A percentile compares a stretch with the other conserved stretches of the same genome.
Evolutionary conservation across 2,888 invertebrate species (phyloP).

Genomic region (Stegana nigrithorax): DNA sequence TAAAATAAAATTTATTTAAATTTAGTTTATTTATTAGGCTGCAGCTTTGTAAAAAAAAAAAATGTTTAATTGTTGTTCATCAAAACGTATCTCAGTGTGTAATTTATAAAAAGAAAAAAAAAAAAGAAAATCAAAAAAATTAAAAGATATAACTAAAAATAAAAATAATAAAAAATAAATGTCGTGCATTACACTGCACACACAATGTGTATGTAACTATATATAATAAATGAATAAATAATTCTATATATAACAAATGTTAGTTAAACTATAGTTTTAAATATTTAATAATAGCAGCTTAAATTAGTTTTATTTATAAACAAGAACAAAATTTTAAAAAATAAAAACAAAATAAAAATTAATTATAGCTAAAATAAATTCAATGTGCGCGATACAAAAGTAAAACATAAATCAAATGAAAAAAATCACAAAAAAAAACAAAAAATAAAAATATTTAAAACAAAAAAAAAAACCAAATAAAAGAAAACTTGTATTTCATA

Average conservation of each 20-base stretch:
- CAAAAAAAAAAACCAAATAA: constrained; percentile 28
- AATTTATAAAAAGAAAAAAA: constrained; percentile 39
- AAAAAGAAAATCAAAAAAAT: constrained; percentile 5
- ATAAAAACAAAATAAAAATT: constrained; percentile 21
- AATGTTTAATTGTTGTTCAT: constrained; percentile 52
- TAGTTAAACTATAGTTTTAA: constrained; percentile 40
- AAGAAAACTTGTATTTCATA: constrained; percentile 41
- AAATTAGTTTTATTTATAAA: constrained; percentile 56
- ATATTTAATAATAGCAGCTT: constrained; percentile 48
- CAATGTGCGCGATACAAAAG: constrained; percentile 39
- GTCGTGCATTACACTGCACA: constrained; percentile 37
- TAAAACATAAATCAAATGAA: constrained; percentile 26
- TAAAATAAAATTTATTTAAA: constrained; percentile 49
- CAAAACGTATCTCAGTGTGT: constrained; percentile 63
- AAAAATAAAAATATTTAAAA: constrained; percentile 36
- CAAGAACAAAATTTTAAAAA: constrained; percentile 13
- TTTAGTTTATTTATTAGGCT: constrained; percentile 19
- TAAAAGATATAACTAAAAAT: constrained; percentile 26
- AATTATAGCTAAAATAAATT: constrained; percentile 31
- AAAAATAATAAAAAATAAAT: constrained; percentile 37
- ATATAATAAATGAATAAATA: constrained; percentile 35
- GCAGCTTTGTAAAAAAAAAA: constrained; percentile 38
- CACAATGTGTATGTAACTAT: constrained; percentile 6
- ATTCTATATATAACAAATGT: constrained; percentile 45
- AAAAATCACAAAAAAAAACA: background rate